Evolutionary conservation across 2,797 vertebrate genomes (phyloP).

Genomic region (Tragelaphus oryx): DNA sequence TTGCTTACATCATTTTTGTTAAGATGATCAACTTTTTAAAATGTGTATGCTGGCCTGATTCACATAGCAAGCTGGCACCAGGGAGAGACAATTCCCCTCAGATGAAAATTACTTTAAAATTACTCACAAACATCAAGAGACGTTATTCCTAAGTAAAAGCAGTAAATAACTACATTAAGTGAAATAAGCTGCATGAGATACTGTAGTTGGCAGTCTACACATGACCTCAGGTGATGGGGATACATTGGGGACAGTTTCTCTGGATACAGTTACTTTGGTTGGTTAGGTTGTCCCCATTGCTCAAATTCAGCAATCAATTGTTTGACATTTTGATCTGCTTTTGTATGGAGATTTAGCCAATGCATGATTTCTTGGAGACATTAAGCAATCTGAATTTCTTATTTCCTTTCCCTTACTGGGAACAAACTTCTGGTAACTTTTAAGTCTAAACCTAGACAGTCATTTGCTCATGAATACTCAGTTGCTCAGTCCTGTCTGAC

Average conservation of each 20-base stretch:
- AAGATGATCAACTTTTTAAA: neutral
- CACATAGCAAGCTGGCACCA: neutral
- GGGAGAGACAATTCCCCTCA: neutral
- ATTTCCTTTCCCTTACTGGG: neutral
- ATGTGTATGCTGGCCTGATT: neutral
- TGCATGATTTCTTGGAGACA: neutral
- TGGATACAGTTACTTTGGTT: neutral
- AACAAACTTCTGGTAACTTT: neutral
- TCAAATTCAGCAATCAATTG: neutral
- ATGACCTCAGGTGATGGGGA: too few relatives aligned
- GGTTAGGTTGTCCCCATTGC: too few relatives aligned
- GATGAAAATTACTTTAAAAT: neutral
- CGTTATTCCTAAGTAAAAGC: neutral
- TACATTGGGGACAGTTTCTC: neutral
- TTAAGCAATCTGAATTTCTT: neutral
- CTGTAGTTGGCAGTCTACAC: neutral
- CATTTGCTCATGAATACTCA: neutral
- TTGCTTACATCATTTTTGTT: neutral
- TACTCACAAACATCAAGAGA: neutral
- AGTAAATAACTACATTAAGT: neutral
- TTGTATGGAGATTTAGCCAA: neutral
- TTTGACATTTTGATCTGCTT: neutral
- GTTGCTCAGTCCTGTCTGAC: rapidly evolving
- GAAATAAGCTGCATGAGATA: neutral
- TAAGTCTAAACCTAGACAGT: neutral